Evolutionary conservation across 2,113 vertebrate species (phyloP).

Genomic region (Oryzias woworae): DNA sequence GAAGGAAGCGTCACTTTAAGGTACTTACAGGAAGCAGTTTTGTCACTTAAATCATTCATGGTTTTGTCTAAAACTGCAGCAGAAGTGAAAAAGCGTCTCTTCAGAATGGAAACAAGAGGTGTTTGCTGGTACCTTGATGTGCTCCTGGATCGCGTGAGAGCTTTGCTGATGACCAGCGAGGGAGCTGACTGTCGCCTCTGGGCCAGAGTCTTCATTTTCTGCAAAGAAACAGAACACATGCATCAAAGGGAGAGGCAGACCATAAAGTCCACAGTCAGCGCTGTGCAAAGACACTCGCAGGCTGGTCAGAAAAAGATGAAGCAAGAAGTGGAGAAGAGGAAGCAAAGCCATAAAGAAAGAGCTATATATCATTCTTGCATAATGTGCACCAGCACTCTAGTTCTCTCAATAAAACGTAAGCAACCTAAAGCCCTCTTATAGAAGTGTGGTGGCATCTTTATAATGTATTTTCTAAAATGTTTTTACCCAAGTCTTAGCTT

Average conservation of each 20-base stretch:
- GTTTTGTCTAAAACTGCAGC: not conserved
- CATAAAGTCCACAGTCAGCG: slow-evolving; percentile 1
- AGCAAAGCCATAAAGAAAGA: slow-evolving; percentile 7
- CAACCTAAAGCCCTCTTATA: too few species aligned
- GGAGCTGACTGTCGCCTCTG: slow-evolving; percentile 92
- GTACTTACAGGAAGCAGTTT: not conserved
- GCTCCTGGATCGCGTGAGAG: slow-evolving; percentile 85
- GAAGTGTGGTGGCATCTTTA: too few species aligned
- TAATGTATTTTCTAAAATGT: too few species aligned
- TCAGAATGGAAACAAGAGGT: not conserved
- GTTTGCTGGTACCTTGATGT: slow-evolving; percentile 81
- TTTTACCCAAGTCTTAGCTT: too few species aligned
- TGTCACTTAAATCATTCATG: not conserved
- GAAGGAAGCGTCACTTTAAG: too few species aligned
- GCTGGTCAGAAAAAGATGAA: slow-evolving; percentile 37
- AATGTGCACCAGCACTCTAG: too few species aligned
- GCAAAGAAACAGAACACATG: not conserved
- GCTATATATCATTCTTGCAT: too few species aligned
- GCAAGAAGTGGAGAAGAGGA: slow-evolving; percentile 39
- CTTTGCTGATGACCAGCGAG: slow-evolving; percentile 92
- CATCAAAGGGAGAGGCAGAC: not conserved
- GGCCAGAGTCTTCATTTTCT: slow-evolving; percentile 93
- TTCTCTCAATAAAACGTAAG: too few species aligned
- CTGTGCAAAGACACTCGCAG: slow-evolving; percentile 2
- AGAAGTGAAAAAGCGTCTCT: not conserved